Conservation (phyloP, 2,113 vertebrate genomes). For the Eulemur macaco region DNA sequence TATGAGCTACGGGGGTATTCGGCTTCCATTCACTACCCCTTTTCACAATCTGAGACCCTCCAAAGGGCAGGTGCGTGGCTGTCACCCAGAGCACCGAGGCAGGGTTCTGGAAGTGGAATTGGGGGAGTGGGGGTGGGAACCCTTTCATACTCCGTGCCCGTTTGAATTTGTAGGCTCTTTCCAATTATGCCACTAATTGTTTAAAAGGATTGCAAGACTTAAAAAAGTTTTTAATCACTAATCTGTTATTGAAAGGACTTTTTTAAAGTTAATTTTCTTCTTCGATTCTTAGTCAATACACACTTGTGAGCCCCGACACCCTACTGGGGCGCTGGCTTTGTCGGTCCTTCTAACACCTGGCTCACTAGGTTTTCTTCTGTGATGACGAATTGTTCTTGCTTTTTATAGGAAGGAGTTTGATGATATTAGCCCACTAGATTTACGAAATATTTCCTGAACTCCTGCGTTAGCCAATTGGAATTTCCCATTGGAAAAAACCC, state of each 20-base stretch:
- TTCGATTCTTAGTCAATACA: slow-evolving; percentile 84
- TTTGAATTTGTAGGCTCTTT: slow-evolving; percentile 83
- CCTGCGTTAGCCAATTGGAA: slow-evolving; percentile 39
- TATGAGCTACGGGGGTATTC: slow-evolving; percentile 65
- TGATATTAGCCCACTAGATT: slow-evolving; percentile 75
- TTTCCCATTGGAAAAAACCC: slow-evolving; percentile 17
- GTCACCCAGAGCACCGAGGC: slow-evolving; percentile 71
- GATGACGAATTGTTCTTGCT: slow-evolving; percentile 68
- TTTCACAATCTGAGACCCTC: slow-evolving; percentile 65
- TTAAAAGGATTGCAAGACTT: slow-evolving; percentile 84
- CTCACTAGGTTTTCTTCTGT: slow-evolving; percentile 73
- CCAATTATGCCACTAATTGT: slow-evolving; percentile 85
- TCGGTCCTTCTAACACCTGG: slow-evolving; percentile 83
- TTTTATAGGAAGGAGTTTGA: slow-evolving; percentile 75
- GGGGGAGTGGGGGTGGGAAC: slow-evolving; percentile 48
- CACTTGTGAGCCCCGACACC: slow-evolving; percentile 80
- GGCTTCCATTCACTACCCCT: slow-evolving; percentile 76
- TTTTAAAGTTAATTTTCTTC: slow-evolving; percentile 87
- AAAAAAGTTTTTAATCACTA: slow-evolving; percentile 84
- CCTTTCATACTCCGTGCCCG: slow-evolving; percentile 82
- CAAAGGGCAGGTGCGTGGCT: slow-evolving; percentile 81
- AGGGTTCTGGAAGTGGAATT: slow-evolving; percentile 53
- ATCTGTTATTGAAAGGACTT: slow-evolving; percentile 86
- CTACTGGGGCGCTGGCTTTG: slow-evolving; percentile 81
- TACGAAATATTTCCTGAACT: slow-evolving; percentile 46